Base-by-base conservation (phyloP, 23 tunicate genomes). In the Halocynthia roretzi region DNA sequence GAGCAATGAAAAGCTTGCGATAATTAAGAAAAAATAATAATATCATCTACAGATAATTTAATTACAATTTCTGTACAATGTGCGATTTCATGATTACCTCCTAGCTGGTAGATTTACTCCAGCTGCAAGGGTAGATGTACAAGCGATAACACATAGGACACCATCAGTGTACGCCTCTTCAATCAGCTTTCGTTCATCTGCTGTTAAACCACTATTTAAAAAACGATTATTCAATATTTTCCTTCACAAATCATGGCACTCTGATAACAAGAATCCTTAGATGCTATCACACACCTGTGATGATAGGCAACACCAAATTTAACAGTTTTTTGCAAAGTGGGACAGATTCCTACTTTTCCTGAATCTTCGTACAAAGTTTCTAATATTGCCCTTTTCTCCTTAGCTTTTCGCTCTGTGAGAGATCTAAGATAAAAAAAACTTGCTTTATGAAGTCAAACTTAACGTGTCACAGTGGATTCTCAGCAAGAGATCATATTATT, bases 121-220 rank as follows among this genome's bases (percentile, higher is more conserved):
- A 62, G 98, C 98, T 53, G 98, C 98, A 6, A 94, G 83, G 7
- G 98, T 94, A 21, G 98, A 94, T 44, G 98, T 94, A 72, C 98
- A 94, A 53, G 94, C 83, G 7, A 94, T 57, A 40, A 88, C 84
- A 44, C 83, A 80, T 7, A 94, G 50, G 7, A 84, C 86, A 51
- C 90, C 90, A 60, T 65, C 74, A 6, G 81, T 75, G 80, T 87
- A 94, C 4, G 86, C 98, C n/a, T 84, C 88, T 76, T 94, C 98
- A 23, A 94, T 87, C 11, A 87, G 51, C 22, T 65, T 63, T 8
- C 98, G 77, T 70, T 94, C 98, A 77, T 87, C 94, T 50, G 83
- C 40, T 23, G 89, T 94, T 61, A 94, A 77, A 6, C 98, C 98
- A 73, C 94, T 87, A 74, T 80, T 40, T 78, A 71, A 10, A 74